A percentile compares a stretch with the other conserved stretches of the same genome.
phyloP scores from a whole-genome alignment of 2,113 vertebrate genomes.

The Dipodomys stephensi region DNA sequence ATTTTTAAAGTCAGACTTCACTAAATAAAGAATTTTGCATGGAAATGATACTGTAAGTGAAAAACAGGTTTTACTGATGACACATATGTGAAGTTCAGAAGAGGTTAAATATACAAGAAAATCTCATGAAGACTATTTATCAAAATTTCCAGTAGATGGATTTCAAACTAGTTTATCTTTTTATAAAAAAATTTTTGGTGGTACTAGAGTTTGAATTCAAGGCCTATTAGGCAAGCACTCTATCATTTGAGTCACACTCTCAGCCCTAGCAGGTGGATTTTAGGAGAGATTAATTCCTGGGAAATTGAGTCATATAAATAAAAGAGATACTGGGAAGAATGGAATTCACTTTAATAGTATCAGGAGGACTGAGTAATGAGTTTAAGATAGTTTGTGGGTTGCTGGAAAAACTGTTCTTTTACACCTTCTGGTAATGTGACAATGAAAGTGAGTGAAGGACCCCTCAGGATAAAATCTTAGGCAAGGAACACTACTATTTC shows the following conservation, averaged over 20 bases:
- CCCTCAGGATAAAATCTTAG: not conserved
- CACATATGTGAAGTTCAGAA: not conserved
- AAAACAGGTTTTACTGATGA: constrained; percentile 19
- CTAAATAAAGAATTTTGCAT: not conserved
- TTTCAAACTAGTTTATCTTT: too few relatives aligned
- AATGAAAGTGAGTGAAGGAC: not conserved
- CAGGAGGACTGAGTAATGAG: not conserved
- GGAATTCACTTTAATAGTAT: not conserved
- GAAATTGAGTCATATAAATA: not conserved
- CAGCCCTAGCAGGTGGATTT: constrained; percentile 8
- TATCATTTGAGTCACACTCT: too few relatives aligned
- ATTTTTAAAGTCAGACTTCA: not conserved
- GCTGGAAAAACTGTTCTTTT: not conserved
- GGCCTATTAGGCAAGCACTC: too few relatives aligned
- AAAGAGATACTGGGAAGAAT: not conserved
- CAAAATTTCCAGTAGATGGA: not conserved
- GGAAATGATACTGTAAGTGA: not conserved
- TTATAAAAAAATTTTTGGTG: too few relatives aligned
- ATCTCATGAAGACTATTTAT: not conserved
- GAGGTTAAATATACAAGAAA: not conserved
- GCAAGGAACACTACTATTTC: not conserved
- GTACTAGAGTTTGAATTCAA: too few relatives aligned
- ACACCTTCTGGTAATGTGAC: not conserved
- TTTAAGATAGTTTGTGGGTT: not conserved
- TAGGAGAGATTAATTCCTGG: not conserved